A percentile compares a stretch with the other conserved stretches of the same genome.
phyloP scores from a whole-genome alignment of 2,113 vertebrate species.

The Promerops cafer region DNA sequence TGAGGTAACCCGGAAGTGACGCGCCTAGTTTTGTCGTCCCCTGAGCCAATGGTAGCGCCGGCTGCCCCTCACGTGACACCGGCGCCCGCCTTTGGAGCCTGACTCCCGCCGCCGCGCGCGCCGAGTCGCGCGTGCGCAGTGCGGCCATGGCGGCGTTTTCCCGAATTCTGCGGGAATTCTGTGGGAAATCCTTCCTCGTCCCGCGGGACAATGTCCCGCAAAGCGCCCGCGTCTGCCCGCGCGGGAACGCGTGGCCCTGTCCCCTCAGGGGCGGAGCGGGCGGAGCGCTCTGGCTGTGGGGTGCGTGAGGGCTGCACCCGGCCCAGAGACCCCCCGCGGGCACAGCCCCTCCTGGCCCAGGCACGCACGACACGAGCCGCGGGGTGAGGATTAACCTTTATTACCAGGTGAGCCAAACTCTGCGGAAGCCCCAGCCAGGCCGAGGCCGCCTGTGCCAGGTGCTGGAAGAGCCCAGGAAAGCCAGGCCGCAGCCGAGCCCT shows the following conservation, averaged over 20 bases:
- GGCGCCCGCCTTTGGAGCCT: rapidly evolving
- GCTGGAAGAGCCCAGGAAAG: neutral
- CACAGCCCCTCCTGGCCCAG: rapidly evolving
- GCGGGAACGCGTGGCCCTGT: neutral
- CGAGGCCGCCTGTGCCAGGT: rapidly evolving
- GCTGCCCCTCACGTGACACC: rapidly evolving
- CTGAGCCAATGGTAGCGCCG: neutral
- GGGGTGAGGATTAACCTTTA: neutral
- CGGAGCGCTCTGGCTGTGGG: too few relatives aligned
- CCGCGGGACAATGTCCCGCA: rapidly evolving
- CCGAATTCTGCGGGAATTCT: rapidly evolving
- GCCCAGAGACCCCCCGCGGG: too few relatives aligned
- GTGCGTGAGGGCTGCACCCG: rapidly evolving
- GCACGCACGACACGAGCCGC: rapidly evolving
- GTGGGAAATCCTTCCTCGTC: rapidly evolving
- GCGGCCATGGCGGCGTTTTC: rapidly evolving
- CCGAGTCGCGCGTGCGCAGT: neutral
- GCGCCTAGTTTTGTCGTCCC: rapidly evolving
- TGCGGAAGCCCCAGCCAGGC: neutral
- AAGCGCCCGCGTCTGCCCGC: rapidly evolving
- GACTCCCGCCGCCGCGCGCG: rapidly evolving
- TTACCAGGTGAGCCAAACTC: neutral
- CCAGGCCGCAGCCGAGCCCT: rapidly evolving
- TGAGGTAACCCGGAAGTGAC: neutral
- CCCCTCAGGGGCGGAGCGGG: too few relatives aligned